A percentile compares a stretch with the other conserved stretches of the same genome.
Evolutionary conservation across 2,888 invertebrate genomes (phyloP).

Genomic region (Smittia sp.): DNA sequence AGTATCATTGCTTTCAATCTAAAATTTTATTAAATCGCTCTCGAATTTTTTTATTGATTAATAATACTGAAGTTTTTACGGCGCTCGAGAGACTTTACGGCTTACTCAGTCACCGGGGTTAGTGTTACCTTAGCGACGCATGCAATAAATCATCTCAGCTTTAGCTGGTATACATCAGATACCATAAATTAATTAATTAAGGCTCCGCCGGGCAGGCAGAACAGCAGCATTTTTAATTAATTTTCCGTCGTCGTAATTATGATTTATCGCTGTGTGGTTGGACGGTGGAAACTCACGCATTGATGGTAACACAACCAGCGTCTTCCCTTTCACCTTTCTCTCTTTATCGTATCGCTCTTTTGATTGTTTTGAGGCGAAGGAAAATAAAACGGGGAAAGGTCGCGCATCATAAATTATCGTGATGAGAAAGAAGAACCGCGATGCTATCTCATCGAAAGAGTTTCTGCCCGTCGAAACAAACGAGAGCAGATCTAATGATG

Average conservation of each 20-base stretch:
- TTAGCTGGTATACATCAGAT: constrained; percentile 14
- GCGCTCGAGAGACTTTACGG: neutral
- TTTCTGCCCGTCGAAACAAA: neutral
- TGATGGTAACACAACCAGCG: neutral
- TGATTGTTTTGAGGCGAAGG: neutral
- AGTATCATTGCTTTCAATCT: constrained; percentile 3
- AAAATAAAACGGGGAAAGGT: neutral
- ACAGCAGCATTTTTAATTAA: constrained; percentile 36
- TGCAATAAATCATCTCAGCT: constrained; percentile 25
- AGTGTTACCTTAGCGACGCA: neutral
- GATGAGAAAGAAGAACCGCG: neutral
- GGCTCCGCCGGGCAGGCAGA: neutral
- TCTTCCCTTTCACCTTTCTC: neutral
- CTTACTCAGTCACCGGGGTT: neutral
- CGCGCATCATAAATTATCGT: constrained; percentile 2
- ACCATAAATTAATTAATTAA: constrained; percentile 37
- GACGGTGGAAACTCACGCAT: neutral
- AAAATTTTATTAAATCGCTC: constrained; percentile 12
- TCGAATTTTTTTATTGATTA: neutral
- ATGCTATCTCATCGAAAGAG: neutral
- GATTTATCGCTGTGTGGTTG: constrained; percentile 5
- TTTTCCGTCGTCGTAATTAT: constrained; percentile 19
- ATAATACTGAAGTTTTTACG: neutral
- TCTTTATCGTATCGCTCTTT: neutral
- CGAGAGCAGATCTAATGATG: neutral